phyloP scores from a whole-genome alignment of 2,113 vertebrate genomes.

The Colistium nudipinnis region DNA sequence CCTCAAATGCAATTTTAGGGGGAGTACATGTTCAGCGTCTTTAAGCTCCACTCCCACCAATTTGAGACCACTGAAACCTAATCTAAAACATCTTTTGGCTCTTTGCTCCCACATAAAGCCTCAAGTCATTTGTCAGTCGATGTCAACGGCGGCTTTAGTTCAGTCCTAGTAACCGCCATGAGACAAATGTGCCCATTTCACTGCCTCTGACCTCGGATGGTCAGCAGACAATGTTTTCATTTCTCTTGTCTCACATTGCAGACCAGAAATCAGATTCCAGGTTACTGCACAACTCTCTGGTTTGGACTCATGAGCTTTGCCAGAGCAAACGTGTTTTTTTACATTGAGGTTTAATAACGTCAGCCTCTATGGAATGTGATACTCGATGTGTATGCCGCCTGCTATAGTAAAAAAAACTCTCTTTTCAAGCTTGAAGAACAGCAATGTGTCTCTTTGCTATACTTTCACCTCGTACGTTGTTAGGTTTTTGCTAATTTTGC shows the following conservation, averaged over 20 bases:
- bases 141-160: conserved; percentile 8
- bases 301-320: conserved; percentile 12
- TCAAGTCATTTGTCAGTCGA: conserved; percentile 19
- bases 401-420: conserved; percentile 2
- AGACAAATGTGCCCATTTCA: conserved; percentile 8
- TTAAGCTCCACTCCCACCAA: neutral
- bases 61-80: conserved; percentile 28
- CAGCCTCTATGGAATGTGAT: conserved; percentile 19
- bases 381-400: neutral
- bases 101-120: neutral
- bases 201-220: conserved; percentile 36
- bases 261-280: conserved; percentile 31
- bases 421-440: conserved; percentile 7
- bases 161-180: neutral
- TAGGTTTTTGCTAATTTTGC: no score
- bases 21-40: neutral
- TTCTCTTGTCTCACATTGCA: neutral
- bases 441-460: neutral
- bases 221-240: neutral
- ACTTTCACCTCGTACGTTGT: neutral
- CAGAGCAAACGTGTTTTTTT: conserved; percentile 1
- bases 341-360: neutral
- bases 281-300: conserved; percentile 11
- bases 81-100: conserved; percentile 5
- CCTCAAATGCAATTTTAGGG: conserved; percentile 1